Percentiles rank a stretch among this genome's conserved stretches.
phyloP scores from a whole-genome alignment of 2,888 invertebrate genomes.

The Macrosiphum euphorbiae region DNA sequence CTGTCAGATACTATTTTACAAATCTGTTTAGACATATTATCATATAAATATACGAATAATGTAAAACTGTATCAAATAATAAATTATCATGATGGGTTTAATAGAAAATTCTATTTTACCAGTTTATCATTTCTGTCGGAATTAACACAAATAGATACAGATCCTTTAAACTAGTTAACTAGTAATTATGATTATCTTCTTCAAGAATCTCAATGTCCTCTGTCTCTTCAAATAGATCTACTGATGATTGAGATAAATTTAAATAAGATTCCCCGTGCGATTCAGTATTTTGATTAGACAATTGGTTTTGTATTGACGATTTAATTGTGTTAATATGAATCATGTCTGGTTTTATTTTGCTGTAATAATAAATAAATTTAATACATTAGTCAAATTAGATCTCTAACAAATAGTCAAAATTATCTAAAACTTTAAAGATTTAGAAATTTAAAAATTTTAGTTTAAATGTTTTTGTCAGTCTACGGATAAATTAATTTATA shows the following conservation, averaged over 20 bases:
- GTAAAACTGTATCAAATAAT: background rate
- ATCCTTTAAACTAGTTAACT: background rate
- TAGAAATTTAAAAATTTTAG: background rate
- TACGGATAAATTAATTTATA: background rate
- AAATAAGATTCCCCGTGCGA: background rate
- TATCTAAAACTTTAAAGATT: background rate
- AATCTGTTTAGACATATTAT: background rate
- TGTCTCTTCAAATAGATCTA: background rate
- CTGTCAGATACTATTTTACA: background rate
- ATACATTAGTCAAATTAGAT: background rate
- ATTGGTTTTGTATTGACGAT: background rate
- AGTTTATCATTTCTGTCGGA: background rate
- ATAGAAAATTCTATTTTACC: slow-evolving; percentile 13
- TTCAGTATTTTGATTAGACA: background rate
- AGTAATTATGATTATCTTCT: background rate
- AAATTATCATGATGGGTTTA: background rate
- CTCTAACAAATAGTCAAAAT: background rate
- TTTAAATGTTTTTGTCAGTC: background rate
- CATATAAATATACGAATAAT: background rate
- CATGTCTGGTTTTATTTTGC: background rate
- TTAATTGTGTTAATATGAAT: background rate
- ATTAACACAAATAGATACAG: background rate
- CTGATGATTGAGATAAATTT: slow-evolving; percentile 1
- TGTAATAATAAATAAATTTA: slow-evolving; percentile 8
- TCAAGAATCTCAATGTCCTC: background rate